phyloP scores from a whole-genome alignment of 1,140 invertebrate species.

The Daktulosphaira vitifoliae region DNA sequence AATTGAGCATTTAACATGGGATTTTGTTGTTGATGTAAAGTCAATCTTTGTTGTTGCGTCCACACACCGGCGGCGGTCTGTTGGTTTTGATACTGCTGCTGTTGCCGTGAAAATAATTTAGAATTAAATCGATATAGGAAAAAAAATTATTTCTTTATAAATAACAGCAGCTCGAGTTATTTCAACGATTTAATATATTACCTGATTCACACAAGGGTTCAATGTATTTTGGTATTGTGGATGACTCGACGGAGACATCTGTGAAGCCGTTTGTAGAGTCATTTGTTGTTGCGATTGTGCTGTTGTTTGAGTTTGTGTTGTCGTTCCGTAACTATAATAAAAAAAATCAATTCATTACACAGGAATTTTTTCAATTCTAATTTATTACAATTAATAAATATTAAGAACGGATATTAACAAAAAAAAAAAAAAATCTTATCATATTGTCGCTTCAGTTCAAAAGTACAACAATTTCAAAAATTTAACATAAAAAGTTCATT shows the following conservation, averaged over 20 bases:
- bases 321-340: conserved; percentile 6
- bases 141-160: neutral
- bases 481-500: too few species aligned
- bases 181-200: neutral
- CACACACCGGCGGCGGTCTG: neutral
- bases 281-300: conserved; percentile 8
- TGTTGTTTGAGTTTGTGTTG: conserved; percentile 3
- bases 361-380: too few species aligned
- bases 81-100: conserved; percentile 34
- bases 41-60: conserved; percentile 41
- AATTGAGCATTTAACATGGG: conserved; percentile 71
- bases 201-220: conserved; percentile 12
- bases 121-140: too few species aligned
- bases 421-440: too few species aligned
- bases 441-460: too few species aligned
- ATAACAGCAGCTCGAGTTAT: neutral
- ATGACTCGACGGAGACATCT: conserved; percentile 1
- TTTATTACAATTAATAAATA: too few species aligned
- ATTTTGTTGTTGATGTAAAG: conserved; percentile 59
- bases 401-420: too few species aligned
- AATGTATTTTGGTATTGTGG: conserved; percentile 3
- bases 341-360: too few species aligned
- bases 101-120: conserved; percentile 32
- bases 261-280: neutral
- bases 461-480: too few species aligned